Base-by-base conservation (phyloP, 1,140 invertebrate genomes). In the Aphelenchoides avenae region DNA sequence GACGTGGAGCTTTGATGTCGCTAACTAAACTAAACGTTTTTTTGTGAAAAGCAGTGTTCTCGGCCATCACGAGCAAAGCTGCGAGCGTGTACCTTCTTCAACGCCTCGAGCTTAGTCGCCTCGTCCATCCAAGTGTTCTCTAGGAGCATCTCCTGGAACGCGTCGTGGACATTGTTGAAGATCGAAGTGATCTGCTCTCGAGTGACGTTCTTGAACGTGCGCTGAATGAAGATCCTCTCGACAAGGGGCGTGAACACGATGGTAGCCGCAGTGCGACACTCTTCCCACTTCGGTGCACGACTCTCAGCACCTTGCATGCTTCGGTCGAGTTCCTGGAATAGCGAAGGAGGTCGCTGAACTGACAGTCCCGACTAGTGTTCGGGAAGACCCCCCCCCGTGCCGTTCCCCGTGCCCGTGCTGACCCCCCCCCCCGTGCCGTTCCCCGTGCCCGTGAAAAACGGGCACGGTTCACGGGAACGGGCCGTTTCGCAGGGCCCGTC, bases 41-140 rank as follows among this genome's bases (percentile, higher is more conserved):
- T 51, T 33, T 46, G 29, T n/a, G 20, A 42, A 15, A 30, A 30
- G n/a, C n/a, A n/a, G n/a, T n/a, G n/a, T n/a, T n/a, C n/a, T n/a
- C n/a, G n/a, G n/a, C n/a, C n/a, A n/a, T n/a, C n/a, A n/a, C n/a
- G n/a, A n/a, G n/a, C n/a, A n/a, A n/a, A n/a, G n/a, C n/a, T n/a
- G n/a, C n/a, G n/a, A n/a, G n/a, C n/a, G n/a, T n/a, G n/a, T n/a
- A 33, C 54, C 49, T 58, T 58, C 40, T 58, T 43, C 22, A 58
- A 41, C 22, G 56, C 56, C 18, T 43, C 56, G 13, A 43, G 27
- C 39, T 58, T 58, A 7, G 56, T 58, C 5, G 20, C 22, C 20
- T 22, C n/a, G 26, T 58, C 56, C 56, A 58, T 58, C 56, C 56
- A 58, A 20, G 31, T 30, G n/a, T 58, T 58, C 4, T 30, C 6